phyloP scores from a whole-genome alignment of 2,888 invertebrate species.

The Eustalomyia histrio region DNA sequence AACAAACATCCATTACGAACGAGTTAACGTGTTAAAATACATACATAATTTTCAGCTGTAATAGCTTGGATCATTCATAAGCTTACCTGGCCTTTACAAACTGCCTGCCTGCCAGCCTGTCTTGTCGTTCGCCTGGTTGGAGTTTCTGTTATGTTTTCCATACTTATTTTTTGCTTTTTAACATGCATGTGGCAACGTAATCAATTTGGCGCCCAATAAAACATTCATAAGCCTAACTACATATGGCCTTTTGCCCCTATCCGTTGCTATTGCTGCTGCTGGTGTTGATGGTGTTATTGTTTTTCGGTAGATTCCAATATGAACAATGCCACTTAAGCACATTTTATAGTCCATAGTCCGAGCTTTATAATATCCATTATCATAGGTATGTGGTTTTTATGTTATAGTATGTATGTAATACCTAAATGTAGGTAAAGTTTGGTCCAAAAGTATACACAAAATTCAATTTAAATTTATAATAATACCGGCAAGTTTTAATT shows the following conservation, averaged over 20 bases:
- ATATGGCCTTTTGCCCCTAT: conserved; percentile 21
- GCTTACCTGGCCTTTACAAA: conserved; percentile 5
- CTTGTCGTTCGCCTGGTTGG: conserved; percentile 7
- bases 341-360: conserved; percentile 36
- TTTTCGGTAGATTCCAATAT: conserved; percentile 12
- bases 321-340: neutral
- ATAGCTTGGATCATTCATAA: conserved; percentile 25
- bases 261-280: neutral
- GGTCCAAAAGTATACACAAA: too few relatives aligned
- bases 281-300: conserved; percentile 12
- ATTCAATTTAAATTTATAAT: too few relatives aligned
- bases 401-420: conserved; percentile 7
- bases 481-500: too few relatives aligned
- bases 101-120: conserved; percentile 1
- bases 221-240: conserved; percentile 56
- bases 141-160: conserved; percentile 12
- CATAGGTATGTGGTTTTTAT: conserved; percentile 40
- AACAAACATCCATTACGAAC: conserved; percentile 12
- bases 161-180: conserved; percentile 14
- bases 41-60: conserved; percentile 45
- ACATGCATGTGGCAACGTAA: conserved; percentile 51
- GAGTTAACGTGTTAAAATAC: conserved; percentile 30
- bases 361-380: conserved; percentile 53
- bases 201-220: conserved; percentile 61
- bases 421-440: neutral